Percentiles rank a stretch among this genome's conserved stretches.
phyloP scores from a whole-genome alignment of 2,797 vertebrate species.

The Rhynchotus rufescens region DNA sequence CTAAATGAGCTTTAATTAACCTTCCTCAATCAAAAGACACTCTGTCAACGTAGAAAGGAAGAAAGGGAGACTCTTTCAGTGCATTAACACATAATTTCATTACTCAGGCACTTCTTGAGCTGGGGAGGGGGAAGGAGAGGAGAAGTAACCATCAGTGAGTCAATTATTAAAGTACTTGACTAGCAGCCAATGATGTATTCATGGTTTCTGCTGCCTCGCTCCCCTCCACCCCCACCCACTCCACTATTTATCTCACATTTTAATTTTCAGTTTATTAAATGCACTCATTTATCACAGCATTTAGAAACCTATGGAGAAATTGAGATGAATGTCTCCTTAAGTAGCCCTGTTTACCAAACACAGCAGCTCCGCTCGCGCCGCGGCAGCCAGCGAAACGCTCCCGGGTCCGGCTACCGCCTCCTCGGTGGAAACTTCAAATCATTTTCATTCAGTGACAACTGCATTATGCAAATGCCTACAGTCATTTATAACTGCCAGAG shows the following conservation, averaged over 20 bases:
- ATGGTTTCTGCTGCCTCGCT: conserved; percentile 27
- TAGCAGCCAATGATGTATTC: conserved; percentile 84
- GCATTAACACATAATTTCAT: conserved; percentile 73
- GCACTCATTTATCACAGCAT: conserved; percentile 73
- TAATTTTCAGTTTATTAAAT: conserved; percentile 88
- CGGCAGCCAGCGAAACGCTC: background rate
- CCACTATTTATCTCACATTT: conserved; percentile 85
- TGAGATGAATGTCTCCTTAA: conserved; percentile 65
- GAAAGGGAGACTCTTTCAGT: conserved; percentile 41
- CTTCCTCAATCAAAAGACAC: conserved; percentile 78
- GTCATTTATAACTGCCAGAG: conserved; percentile 79
- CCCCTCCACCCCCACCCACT: conserved; percentile 45
- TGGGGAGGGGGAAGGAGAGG: background rate
- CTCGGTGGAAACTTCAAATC: conserved; percentile 74
- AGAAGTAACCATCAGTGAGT: conserved; percentile 61
- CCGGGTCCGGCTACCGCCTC: conserved; percentile 33
- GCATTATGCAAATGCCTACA: conserved; percentile 84
- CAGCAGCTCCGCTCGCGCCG: background rate
- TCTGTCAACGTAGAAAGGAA: conserved; percentile 66
- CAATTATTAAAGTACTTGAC: conserved; percentile 73
- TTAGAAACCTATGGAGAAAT: conserved; percentile 62
- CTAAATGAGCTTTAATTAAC: conserved; percentile 81
- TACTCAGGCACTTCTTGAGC: conserved; percentile 56
- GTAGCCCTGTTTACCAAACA: conserved; percentile 57
- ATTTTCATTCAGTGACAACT: conserved; percentile 81